A percentile compares a stretch with the other conserved stretches of the same genome.
Evolutionary conservation across 1,140 invertebrate genomes (phyloP).

Genomic region (Brachionus rubens): DNA sequence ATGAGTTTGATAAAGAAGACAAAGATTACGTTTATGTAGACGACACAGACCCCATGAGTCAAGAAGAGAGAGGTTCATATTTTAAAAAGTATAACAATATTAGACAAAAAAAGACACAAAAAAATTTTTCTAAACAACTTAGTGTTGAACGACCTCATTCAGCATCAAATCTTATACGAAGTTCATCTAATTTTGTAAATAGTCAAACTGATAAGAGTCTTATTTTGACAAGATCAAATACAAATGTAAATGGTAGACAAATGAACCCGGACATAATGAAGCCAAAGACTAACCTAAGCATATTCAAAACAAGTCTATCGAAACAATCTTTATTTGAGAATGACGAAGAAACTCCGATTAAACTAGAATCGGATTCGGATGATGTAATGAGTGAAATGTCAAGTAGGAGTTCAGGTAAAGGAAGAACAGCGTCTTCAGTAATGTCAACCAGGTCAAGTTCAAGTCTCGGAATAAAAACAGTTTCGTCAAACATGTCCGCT

Average conservation of each 20-base stretch:
- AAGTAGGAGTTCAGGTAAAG: background rate
- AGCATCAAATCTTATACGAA: background rate
- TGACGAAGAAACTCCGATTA: background rate
- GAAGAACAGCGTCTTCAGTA: background rate
- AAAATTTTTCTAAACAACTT: slow-evolving; percentile 10
- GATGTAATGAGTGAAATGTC: slow-evolving; percentile 25
- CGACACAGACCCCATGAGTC: background rate
- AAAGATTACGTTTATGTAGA: slow-evolving; percentile 42
- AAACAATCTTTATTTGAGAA: slow-evolving; percentile 17
- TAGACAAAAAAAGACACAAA: slow-evolving; percentile 42
- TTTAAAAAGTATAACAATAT: slow-evolving; percentile 42
- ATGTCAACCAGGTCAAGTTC: slow-evolving; percentile 9
- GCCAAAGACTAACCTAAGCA: slow-evolving; percentile 1
- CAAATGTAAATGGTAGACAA: background rate
- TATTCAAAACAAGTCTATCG: background rate
- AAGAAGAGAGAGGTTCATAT: background rate
- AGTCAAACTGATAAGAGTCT: slow-evolving; percentile 5
- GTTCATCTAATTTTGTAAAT: background rate
- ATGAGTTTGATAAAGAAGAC: slow-evolving; percentile 5
- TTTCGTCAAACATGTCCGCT: background rate
- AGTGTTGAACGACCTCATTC: background rate
- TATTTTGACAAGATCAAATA: slow-evolving; percentile 7
- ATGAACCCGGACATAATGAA: background rate
- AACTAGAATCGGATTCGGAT: slow-evolving; percentile 27
- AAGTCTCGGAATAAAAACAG: slow-evolving; percentile 9